Conservation (phyloP, 2,888 invertebrate species). For the Nomada hirtipes region DNA sequence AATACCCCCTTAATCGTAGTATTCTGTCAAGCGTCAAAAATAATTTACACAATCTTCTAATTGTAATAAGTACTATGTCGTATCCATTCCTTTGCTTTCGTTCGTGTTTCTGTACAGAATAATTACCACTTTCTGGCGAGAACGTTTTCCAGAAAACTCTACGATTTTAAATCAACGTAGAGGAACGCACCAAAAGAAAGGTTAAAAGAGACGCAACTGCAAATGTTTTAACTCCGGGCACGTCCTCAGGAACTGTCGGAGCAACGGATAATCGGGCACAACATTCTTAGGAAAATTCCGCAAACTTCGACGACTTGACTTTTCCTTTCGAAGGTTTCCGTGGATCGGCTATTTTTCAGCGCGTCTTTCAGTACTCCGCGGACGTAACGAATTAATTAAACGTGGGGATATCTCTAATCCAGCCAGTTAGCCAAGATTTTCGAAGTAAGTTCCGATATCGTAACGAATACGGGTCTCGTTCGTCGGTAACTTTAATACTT, state of each 20-base stretch:
- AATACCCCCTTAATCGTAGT: too few species aligned
- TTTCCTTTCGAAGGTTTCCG: constrained; percentile 16
- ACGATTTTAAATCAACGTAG: neutral
- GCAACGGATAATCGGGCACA: constrained; percentile 39
- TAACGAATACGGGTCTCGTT: constrained; percentile 24
- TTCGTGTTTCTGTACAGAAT: too few species aligned
- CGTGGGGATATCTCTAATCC: constrained; percentile 19
- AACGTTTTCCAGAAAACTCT: neutral
- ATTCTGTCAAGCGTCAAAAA: too few species aligned
- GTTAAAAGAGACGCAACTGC: constrained; percentile 15
- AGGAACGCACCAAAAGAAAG: neutral
- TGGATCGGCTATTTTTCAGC: constrained; percentile 23
- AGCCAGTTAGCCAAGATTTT: constrained; percentile 6
- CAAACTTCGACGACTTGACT: constrained; percentile 33
- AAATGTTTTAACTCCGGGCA: constrained; percentile 22
- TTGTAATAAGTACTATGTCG: too few species aligned
- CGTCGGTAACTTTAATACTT: constrained; percentile 46
- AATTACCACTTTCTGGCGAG: neutral
- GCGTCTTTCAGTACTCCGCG: constrained; percentile 8
- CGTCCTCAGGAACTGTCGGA: constrained; percentile 23
- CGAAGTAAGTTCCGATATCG: constrained; percentile 41
- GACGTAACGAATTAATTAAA: constrained; percentile 66
- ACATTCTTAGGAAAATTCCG: constrained; percentile 47
- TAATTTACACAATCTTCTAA: too few species aligned
- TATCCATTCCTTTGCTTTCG: too few species aligned